Conservation (phyloP, 2,113 vertebrate species). For the Myanophis thanlyinensis region DNA sequence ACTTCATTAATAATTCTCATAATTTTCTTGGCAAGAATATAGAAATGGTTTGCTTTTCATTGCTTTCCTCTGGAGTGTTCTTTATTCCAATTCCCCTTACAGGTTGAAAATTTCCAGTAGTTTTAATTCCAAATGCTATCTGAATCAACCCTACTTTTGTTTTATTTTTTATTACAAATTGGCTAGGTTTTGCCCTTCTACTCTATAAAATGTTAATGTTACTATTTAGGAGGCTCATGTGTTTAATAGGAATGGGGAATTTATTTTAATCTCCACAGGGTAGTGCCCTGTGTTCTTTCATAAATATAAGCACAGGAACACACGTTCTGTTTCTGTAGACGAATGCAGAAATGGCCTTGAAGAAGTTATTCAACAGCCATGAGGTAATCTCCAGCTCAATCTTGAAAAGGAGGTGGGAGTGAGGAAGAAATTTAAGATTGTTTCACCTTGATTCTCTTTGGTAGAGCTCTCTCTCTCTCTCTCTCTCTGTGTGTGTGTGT, state of each 20-base stretch:
- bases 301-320: background rate
- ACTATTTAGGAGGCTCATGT: background rate
- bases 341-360: background rate
- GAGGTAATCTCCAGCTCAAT: background rate
- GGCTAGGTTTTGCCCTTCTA: background rate
- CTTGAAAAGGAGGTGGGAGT: background rate
- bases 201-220: background rate
- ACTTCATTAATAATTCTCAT: background rate
- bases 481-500: too few species aligned
- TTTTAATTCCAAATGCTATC: background rate
- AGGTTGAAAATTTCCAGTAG: background rate
- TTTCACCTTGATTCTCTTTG: background rate
- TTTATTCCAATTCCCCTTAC: background rate
- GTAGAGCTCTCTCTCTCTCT: background rate
- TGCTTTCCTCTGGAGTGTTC: background rate
- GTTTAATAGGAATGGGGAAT: background rate
- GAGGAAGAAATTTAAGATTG: background rate
- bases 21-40: background rate
- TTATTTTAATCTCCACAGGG: background rate
- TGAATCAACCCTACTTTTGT: background rate
- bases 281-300: background rate
- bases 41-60: background rate
- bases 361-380: background rate
- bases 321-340: background rate
- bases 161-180: background rate